phyloP scores from a whole-genome alignment of 2,888 invertebrate genomes.

The Ormia ochracea region DNA sequence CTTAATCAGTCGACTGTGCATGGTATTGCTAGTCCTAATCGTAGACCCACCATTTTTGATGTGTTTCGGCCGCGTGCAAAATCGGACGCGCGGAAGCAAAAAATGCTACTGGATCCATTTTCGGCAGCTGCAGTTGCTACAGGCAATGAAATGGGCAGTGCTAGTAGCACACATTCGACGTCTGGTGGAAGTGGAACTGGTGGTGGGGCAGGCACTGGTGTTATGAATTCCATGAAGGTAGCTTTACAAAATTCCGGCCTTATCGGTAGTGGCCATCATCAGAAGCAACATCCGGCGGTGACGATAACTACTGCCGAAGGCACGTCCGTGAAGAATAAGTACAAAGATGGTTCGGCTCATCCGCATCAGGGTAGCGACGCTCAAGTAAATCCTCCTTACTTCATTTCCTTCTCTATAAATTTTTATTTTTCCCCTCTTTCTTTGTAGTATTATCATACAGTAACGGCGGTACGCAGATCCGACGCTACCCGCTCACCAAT shows the following conservation, averaged over 20 bases:
- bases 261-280: slow-evolving; percentile 68
- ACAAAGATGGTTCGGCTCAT: slow-evolving; percentile 84
- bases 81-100: slow-evolving; percentile 81
- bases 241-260: slow-evolving; percentile 82
- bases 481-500: slow-evolving; percentile 85
- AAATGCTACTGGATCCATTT: slow-evolving; percentile 70
- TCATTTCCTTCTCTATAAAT: background rate
- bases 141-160: slow-evolving; percentile 70
- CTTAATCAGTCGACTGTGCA: slow-evolving; percentile 77
- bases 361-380: slow-evolving; percentile 81
- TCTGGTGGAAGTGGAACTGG: slow-evolving; percentile 65
- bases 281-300: slow-evolving; percentile 70
- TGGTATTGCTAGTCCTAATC: slow-evolving; percentile 82
- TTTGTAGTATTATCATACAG: slow-evolving; percentile 84
- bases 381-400: slow-evolving; percentile 67
- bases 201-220: slow-evolving; percentile 72
- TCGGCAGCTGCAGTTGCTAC: slow-evolving; percentile 65
- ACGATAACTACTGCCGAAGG: slow-evolving; percentile 73
- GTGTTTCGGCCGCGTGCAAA: slow-evolving; percentile 87
- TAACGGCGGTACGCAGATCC: slow-evolving; percentile 81
- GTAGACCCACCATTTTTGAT: slow-evolving; percentile 86
- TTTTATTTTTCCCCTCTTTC: background rate
- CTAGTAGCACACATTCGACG: slow-evolving; percentile 72
- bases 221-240: slow-evolving; percentile 91
- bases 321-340: slow-evolving; percentile 75